Base-by-base conservation (phyloP, 2,113 vertebrate genomes). In the Syrmaticus mikado region DNA sequence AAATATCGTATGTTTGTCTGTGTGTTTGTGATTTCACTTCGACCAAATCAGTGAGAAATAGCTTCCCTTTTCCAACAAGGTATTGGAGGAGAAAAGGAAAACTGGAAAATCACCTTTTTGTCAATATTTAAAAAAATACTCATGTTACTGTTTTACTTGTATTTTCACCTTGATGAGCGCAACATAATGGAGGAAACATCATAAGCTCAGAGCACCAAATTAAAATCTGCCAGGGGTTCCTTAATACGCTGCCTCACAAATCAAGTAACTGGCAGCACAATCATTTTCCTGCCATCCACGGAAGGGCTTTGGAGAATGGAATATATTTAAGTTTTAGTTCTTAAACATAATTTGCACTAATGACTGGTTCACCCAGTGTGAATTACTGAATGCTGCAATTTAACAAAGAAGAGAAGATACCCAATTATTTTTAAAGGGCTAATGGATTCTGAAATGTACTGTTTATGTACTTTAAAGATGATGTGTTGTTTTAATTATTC, bases 291-390 rank as follows among this genome's bases (percentile, higher is more conserved):
- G 25, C 58, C 15, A 64, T 64, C 45, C 36, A 93, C 57, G 32
- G 78, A 75, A 74, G 15, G 5, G 7, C 48, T 94, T 68, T 87
- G 43, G 65, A 70, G 43, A 73, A 80, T 1, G 0, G 61, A 90
- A 79, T 73, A 82, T 62, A 67, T 53, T 61, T 41, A 88, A 73
- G 43, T 60, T 72, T 80, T 68, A 87, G 30, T 81, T 95, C 80
- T 90, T 95, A 87, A 91, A 82, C 64, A 88, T 58, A 93, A 91
- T 88, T 93, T 89, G 9, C 55, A 30, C 17, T 89, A 87, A 93
- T 67, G 74, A 86, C 70, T 68, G 65, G 38, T 82, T 92, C 77
- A 78, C 75, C 57, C 60, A 68, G 34, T 45, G 66, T 91, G 90
- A 95, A 81, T 80, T 90, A 92, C 66, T 62, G 38, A 90, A 85